Evolutionary conservation across 2,888 invertebrate genomes (phyloP).

Genomic region (Bugulina stolonifera): DNA sequence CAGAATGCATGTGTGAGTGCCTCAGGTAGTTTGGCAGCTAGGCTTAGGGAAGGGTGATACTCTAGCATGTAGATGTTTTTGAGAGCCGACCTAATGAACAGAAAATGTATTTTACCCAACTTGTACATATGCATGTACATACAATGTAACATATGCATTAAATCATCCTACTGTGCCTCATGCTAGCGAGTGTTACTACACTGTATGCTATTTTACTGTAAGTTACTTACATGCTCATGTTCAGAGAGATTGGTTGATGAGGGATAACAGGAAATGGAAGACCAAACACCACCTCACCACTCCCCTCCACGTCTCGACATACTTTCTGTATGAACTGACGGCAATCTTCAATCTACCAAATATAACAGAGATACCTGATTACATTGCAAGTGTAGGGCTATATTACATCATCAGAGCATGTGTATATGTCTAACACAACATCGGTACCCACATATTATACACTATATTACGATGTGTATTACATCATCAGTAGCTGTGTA

Average conservation of each 20-base stretch:
- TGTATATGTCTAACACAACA: no score
- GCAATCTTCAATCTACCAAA: constrained; percentile 43
- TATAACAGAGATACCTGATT: background rate
- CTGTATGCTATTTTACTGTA: background rate
- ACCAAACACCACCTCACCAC: constrained; percentile 34
- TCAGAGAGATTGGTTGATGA: constrained; percentile 47
- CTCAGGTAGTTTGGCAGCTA: constrained; percentile 44
- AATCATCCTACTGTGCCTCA: no score
- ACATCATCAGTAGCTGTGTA: no score
- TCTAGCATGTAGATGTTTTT: constrained; percentile 50
- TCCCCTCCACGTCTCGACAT: constrained; percentile 39
- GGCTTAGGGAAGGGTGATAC: constrained; percentile 49
- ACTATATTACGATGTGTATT: no score
- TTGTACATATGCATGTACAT: background rate
- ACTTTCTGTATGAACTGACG: constrained; percentile 46
- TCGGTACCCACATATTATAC: no score
- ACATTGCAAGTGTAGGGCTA: background rate
- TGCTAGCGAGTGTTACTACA: no score
- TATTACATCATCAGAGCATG: no score
- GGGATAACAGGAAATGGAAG: constrained; percentile 44
- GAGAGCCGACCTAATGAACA: constrained; percentile 44
- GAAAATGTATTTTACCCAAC: no score
- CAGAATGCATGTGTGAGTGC: constrained; percentile 44
- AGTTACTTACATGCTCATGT: constrained; percentile 46
- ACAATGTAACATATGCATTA: no score